phyloP scores from a whole-genome alignment of 2,888 invertebrate species.

The Argynnis bischoffii region DNA sequence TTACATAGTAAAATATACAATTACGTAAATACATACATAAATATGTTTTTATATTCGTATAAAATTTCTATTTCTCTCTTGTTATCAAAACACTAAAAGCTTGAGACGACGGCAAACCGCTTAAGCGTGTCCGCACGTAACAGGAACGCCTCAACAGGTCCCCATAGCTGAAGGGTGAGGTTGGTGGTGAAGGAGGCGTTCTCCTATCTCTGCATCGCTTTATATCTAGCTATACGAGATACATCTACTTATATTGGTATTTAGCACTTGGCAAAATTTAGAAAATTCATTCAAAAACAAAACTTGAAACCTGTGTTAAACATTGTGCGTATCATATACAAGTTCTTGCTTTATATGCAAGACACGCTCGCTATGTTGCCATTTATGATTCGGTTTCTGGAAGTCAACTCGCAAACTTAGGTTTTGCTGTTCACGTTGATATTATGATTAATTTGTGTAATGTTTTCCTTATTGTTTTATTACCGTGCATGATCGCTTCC shows the following conservation, averaged over 20 bases:
- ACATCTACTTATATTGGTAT: not conserved
- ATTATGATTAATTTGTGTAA: constrained; percentile 10
- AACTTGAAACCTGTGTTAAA: not conserved
- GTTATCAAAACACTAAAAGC: not conserved
- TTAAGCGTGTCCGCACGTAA: constrained; percentile 20
- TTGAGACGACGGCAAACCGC: not conserved
- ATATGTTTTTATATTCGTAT: not conserved
- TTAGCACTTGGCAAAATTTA: not conserved
- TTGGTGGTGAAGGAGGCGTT: constrained; percentile 20
- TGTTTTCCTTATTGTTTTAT: constrained; percentile 18
- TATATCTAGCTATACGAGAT: constrained; percentile 17
- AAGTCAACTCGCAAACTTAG: not conserved
- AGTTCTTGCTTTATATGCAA: constrained; percentile 5
- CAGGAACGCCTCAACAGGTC: constrained; percentile 37
- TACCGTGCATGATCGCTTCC: not conserved
- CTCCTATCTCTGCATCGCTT: constrained; percentile 33
- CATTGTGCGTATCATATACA: not conserved
- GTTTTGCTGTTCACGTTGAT: constrained; percentile 10
- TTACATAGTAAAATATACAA: too few relatives aligned
- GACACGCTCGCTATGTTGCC: not conserved
- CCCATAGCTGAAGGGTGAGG: constrained; percentile 28
- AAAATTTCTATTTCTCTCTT: not conserved
- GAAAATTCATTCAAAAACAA: too few relatives aligned
- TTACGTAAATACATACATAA: not conserved
- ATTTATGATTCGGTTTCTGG: constrained; percentile 2